phyloP scores from a whole-genome alignment of 2,888 invertebrate genomes.

The Tuta absoluta region DNA sequence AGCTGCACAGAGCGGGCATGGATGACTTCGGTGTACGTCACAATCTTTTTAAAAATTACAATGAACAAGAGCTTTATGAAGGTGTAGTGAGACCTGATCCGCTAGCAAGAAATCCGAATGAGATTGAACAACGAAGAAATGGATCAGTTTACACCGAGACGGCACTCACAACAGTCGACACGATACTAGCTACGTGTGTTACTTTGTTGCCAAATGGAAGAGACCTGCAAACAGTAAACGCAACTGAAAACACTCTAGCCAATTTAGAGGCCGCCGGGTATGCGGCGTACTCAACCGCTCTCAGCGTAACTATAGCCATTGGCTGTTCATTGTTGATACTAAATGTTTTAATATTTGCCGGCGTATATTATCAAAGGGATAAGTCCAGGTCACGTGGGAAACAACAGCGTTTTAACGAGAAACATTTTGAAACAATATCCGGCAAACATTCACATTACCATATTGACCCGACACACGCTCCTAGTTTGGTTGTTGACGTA shows the following conservation, averaged over 20 bases:
- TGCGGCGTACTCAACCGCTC: conserved; percentile 87
- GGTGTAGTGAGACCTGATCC: conserved; percentile 93
- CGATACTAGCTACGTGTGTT: conserved; percentile 86
- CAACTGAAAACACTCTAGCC: conserved; percentile 87
- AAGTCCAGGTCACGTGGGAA: conserved; percentile 85
- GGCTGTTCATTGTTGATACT: conserved; percentile 90
- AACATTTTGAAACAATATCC: conserved; percentile 88
- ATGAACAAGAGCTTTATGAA: conserved; percentile 93
- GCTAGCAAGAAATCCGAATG: conserved; percentile 83
- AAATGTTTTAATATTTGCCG: conserved; percentile 91
- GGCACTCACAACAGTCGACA: conserved; percentile 85
- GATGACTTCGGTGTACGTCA: conserved; percentile 93
- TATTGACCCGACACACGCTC: conserved; percentile 87
- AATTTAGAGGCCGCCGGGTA: conserved; percentile 90
- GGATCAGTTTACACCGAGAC: conserved; percentile 79
- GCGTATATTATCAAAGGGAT: conserved; percentile 90
- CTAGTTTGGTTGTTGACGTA: conserved; percentile 91
- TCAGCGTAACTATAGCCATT: conserved; percentile 90
- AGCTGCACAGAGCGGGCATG: conserved; percentile 93
- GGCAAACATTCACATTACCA: conserved; percentile 90
- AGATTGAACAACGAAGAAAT: conserved; percentile 82
- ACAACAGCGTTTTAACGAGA: conserved; percentile 86
- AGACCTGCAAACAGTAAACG: conserved; percentile 74
- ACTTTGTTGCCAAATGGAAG: conserved; percentile 81
- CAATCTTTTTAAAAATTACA: conserved; percentile 94